Conservation (phyloP, 2,113 vertebrate species). For the Microcebus griseorufus region DNA sequence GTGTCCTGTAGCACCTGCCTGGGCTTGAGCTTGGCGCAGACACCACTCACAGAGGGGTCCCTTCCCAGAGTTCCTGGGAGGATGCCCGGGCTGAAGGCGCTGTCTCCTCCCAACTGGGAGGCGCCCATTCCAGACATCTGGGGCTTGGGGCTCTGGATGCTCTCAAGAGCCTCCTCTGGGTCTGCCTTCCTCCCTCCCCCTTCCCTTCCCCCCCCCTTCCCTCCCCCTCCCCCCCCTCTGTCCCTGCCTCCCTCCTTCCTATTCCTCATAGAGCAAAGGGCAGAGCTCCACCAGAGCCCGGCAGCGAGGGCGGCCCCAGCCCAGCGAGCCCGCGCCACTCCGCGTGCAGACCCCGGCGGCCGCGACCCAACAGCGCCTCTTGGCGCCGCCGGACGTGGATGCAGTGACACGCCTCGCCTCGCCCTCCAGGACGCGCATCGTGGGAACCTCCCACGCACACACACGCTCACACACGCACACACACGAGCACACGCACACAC, state of each 20-base stretch:
- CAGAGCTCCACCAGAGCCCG: too few species aligned
- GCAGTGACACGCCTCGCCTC: neutral
- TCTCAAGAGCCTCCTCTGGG: neutral
- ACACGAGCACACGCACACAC: too few species aligned
- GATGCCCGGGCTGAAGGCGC: neutral
- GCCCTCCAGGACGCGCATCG: neutral
- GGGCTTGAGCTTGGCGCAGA: neutral
- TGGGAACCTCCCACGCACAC: neutral
- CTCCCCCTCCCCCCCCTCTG: neutral
- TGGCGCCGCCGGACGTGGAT: neutral
- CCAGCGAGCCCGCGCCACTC: neutral
- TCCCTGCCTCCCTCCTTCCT: neutral
- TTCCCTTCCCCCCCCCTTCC: neutral
- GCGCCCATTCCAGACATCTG: neutral
- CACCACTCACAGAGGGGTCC: neutral
- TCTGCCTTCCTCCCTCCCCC: neutral
- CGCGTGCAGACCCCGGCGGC: neutral
- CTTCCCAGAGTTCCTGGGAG: neutral
- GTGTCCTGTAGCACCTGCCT: neutral
- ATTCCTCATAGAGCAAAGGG: neutral
- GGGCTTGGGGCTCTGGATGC: neutral
- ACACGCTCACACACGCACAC: too few species aligned
- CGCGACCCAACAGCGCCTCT: too few species aligned
- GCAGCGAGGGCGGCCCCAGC: too few species aligned
- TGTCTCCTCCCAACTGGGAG: neutral